Evolutionary conservation across 23 tunicate genomes (phyloP), one percentile per base, ranked within the genome.

Genomic region (Ascidia mentula): DNA sequence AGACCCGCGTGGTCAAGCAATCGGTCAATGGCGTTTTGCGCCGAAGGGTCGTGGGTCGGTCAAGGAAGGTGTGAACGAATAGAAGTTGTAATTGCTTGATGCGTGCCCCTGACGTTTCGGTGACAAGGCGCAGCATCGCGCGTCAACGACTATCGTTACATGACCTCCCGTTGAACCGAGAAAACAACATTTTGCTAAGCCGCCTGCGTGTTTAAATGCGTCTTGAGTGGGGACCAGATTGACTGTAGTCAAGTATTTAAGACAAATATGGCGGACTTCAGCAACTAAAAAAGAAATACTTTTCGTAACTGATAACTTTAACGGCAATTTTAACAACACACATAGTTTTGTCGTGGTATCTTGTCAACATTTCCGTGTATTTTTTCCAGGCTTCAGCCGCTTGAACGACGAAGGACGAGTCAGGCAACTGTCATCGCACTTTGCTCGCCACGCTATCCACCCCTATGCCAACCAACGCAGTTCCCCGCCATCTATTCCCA

Each of bases 401-500:
- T 9, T 53, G 2, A 46, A 77, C 77, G 89, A 77, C 13, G 89
- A 77, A 45, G 13, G 77, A 28, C 37, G 80, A 71, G 24, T 42
- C 7, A 53, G 82, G 22, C 34, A 76, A n/a, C 38, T 75, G 13
- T 37, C 81, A 22, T 69, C 82, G 7, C 84, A 79, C 37, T 79
- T 86, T 26, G 82, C 75, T 4, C 70, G 82, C 20, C 90, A 86
- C 18, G 72, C 42, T 69, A 37, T 40, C 36, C 74, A 86, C 36
- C 80, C 84, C 4, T 77, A 42, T 40, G 71, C 80, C 31, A 82
- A 34, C 73, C 72, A 70, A 33, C 36, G 77, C 5, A 18, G 34
- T 28, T 86, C 90, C 69, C 73, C 90, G 30, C 38, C 90, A 32
- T 30, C 60, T 26, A 46, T 81, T 32, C 82, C 73, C 24, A 60